Base-by-base conservation (phyloP, 2,797 vertebrate genomes). In the Intellagama lesueurii region DNA sequence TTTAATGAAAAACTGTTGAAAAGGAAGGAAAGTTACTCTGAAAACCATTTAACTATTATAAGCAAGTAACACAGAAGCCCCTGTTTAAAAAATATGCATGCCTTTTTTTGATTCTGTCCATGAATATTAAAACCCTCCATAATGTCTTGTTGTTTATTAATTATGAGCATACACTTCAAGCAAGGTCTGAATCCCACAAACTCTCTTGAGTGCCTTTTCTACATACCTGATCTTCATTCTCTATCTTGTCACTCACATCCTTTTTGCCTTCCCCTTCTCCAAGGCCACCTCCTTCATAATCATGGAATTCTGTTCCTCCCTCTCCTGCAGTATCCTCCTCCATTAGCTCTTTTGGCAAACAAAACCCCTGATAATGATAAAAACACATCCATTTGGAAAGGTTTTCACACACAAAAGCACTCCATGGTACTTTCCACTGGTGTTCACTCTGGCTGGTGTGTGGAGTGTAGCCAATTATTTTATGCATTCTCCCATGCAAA, bases 221-320 rank as follows among this genome's bases (percentile, higher is more conserved):
- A 95, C 95, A 87, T 95, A 98, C 99, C 98, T 99, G 99, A 86
- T 99, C 99, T 96, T 99, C 99, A 22, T 98, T 98, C 95, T 99
- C 98, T 89, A 99, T 99, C 97, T 98, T 98, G 95, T 99, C 98
- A 17, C 99, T 99, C 95, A 99, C 98, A 66, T 99, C 99, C 95
- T 99, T 99, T 92, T 93, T 93, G 86, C 99, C 99, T 90, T 99
- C 98, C 1, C 99, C 99, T 92, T 99, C 98, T 93, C 99, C 99
- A 52, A 99, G 98, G 19, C 99, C 99, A 4, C 98, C 98, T 0
- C 98, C 98, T 83, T 99, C 98, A 0, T 98, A 98, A 95, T 99
- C 98, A 76, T 99, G 98, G 88, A 99, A 99, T 88, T 99, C 96
- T 4, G 98, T 98, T 85, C 98, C 97, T 73, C 98, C 98, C 56